Conservation (phyloP, 2,888 invertebrate species). For the Willowsia nigromaculata region DNA sequence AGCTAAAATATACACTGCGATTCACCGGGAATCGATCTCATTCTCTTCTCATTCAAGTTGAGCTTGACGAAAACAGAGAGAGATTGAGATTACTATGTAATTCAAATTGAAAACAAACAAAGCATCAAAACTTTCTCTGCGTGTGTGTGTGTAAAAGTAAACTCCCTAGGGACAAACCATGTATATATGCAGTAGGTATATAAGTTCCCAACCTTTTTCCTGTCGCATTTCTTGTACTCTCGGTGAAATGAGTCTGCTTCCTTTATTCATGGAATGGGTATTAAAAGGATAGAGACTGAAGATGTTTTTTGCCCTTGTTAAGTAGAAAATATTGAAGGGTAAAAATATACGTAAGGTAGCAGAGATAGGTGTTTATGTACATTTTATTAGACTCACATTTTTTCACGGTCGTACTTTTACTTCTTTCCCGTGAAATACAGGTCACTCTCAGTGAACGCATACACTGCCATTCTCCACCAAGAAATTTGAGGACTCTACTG, state of each 20-base stretch:
- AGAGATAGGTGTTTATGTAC: background rate
- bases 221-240: background rate
- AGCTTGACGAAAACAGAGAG: constrained; percentile 48
- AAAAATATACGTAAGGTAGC: background rate
- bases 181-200: background rate
- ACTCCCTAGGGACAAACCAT: constrained; percentile 54
- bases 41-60: background rate
- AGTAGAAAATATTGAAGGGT: constrained; percentile 3
- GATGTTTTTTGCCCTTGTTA: background rate
- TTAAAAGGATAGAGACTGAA: background rate
- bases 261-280: background rate
- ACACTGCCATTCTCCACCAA: background rate
- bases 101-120: constrained; percentile 71
- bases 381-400: constrained; percentile 26
- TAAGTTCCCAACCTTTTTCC: background rate
- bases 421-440: constrained; percentile 34
- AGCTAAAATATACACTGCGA: constrained; percentile 30
- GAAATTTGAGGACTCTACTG: constrained; percentile 14
- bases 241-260: background rate
- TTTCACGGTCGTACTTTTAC: constrained; percentile 33
- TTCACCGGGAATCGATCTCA: constrained; percentile 45
- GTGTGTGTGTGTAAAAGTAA: constrained; percentile 15
- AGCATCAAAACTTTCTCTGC: constrained; percentile 55
- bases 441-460: constrained; percentile 37
- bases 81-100: constrained; percentile 69